phyloP scores from a whole-genome alignment of 2,113 vertebrate genomes.

The Colaptes auratus region DNA sequence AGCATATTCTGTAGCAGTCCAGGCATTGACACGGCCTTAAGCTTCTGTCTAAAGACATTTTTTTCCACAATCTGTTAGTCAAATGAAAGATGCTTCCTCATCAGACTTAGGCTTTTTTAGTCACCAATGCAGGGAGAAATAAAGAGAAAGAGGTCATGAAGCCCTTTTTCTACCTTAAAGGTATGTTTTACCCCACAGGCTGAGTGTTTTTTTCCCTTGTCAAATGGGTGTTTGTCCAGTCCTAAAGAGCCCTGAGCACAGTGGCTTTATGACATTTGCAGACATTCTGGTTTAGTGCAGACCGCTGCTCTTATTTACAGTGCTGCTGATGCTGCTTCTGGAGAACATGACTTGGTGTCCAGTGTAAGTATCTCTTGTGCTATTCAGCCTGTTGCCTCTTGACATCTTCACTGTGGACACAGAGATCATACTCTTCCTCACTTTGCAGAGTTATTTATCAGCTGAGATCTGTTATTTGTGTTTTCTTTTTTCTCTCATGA shows the following conservation, averaged over 20 bases:
- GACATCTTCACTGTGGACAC: background rate
- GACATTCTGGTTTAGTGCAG: background rate
- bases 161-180: background rate
- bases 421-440: background rate
- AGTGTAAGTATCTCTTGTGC: background rate
- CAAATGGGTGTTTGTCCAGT: background rate
- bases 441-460: background rate
- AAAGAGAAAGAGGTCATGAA: background rate
- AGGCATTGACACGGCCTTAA: background rate
- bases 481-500: background rate
- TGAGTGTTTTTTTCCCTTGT: background rate
- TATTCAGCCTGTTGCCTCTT: background rate
- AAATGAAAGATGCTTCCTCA: background rate
- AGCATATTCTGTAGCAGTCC: background rate
- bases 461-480: background rate
- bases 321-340: background rate
- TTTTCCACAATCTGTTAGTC: background rate
- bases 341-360: rapidly evolving
- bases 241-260: background rate
- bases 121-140: background rate
- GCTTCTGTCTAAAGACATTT: background rate
- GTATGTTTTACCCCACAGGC: background rate
- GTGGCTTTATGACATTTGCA: background rate
- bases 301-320: background rate
- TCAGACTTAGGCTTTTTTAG: background rate